A percentile compares a stretch with the other conserved stretches of the same genome.
Conservation (phyloP, 2,797 vertebrate genomes). For the Cyclura pinguis region DNA sequence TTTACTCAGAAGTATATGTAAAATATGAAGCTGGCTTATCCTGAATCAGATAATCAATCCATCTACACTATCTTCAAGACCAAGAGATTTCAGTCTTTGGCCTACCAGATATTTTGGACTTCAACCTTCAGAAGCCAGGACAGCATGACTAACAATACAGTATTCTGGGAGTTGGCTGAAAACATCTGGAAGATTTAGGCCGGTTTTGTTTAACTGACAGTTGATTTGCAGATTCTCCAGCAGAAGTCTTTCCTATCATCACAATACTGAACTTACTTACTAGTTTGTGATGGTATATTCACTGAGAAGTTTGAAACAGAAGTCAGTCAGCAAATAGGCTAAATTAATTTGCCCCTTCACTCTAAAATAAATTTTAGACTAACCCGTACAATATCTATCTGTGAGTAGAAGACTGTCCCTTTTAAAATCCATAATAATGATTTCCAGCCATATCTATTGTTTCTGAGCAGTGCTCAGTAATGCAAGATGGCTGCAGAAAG, state of each 20-base stretch:
- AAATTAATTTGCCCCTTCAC: neutral
- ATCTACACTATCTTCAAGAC: too few relatives aligned
- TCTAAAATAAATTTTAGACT: neutral
- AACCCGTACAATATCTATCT: neutral
- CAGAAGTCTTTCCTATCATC: neutral
- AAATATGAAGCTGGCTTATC: neutral
- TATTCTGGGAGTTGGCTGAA: too few relatives aligned
- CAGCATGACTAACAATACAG: too few relatives aligned
- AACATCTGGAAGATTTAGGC: neutral
- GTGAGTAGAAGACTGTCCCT: neutral
- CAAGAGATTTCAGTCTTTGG: too few relatives aligned
- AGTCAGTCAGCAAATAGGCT: neutral
- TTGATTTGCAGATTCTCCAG: neutral
- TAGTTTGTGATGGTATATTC: neutral
- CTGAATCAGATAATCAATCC: too few relatives aligned
- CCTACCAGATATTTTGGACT: too few relatives aligned
- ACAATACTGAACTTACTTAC: neutral
- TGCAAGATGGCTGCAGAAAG: too few relatives aligned
- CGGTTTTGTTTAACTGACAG: neutral
- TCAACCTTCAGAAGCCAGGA: too few relatives aligned
- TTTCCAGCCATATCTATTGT: neutral
- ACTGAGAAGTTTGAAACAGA: neutral
- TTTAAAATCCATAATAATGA: neutral
- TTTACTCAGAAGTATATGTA: neutral
- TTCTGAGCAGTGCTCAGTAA: neutral